A percentile compares a stretch with the other conserved stretches of the same genome.
These are phyloP conservation scores for Gadopsis marmoratus DNA, from an alignment of 2,797 vertebrate genomes.

Conservation along the genomic window DNA sequence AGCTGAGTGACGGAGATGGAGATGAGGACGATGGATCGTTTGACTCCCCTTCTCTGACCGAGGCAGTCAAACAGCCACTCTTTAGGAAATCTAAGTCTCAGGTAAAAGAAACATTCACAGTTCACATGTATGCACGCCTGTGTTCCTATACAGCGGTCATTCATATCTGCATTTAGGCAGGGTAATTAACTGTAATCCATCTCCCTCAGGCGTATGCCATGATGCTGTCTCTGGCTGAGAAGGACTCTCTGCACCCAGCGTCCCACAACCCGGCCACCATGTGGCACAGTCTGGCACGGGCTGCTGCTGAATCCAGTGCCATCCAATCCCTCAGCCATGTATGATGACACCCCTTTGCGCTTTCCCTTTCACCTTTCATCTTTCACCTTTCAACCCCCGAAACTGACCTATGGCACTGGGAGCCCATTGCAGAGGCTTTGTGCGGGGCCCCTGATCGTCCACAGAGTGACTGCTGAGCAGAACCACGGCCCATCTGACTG, in stretches of 20 bases:
- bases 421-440: slow-evolving; percentile 85
- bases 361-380: slow-evolving; percentile 59
- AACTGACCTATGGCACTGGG: slow-evolving; percentile 83
- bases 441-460: slow-evolving; percentile 86
- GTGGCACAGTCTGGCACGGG: slow-evolving; percentile 97
- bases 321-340: slow-evolving; percentile 98
- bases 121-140: background rate
- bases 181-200: background rate
- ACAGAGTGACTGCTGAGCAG: slow-evolving; percentile 96
- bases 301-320: slow-evolving; percentile 94
- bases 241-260: slow-evolving; percentile 93
- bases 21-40: slow-evolving; percentile 90
- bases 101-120: slow-evolving; percentile 81
- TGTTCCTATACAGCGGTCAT: background rate
- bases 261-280: slow-evolving; percentile 91
- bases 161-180: background rate
- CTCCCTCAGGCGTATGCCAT: slow-evolving; percentile 93
- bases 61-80: slow-evolving; percentile 95
- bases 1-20: slow-evolving; percentile 91
- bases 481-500: slow-evolving; percentile 83
- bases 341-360: slow-evolving; percentile 86
- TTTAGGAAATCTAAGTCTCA: slow-evolving; percentile 99
- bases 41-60: slow-evolving; percentile 89
- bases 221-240: slow-evolving; percentile 99
- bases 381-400: slow-evolving; percentile 54